phyloP scores from a whole-genome alignment of 2,797 vertebrate genomes.

The Liasis olivaceus region DNA sequence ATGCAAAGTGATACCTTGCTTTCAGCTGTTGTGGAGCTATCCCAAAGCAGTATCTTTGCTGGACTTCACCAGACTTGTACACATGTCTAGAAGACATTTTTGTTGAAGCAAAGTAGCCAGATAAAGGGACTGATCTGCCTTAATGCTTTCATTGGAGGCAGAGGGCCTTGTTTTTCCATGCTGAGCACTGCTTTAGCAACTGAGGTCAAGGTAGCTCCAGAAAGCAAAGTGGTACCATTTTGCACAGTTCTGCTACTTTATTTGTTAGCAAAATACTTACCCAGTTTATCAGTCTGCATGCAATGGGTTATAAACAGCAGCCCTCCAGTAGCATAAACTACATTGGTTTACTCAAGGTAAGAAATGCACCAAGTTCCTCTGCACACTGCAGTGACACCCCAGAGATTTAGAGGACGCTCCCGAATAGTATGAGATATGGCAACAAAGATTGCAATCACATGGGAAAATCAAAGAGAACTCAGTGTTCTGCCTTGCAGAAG shows the following conservation, averaged over 20 bases:
- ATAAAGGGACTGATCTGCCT: not conserved
- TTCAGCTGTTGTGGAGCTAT: not conserved
- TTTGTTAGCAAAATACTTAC: conserved; percentile 6
- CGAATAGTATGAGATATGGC: not conserved
- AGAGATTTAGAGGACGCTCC: not conserved
- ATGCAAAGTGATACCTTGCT: not conserved
- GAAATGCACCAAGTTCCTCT: not conserved
- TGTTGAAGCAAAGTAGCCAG: not conserved
- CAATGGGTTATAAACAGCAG: not conserved
- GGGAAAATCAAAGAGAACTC: not conserved
- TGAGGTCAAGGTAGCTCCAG: not conserved
- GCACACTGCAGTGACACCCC: not conserved
- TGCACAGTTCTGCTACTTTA: not conserved
- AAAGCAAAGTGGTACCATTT: not conserved
- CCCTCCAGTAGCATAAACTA: not conserved
- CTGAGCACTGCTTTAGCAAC: not conserved
- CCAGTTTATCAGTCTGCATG: not conserved
- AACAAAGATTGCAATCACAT: not conserved
- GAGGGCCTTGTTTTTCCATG: not conserved
- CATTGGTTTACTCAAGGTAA: not conserved
- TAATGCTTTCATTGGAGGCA: too few species aligned
- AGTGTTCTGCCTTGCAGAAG: not conserved
- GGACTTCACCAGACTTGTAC: not conserved
- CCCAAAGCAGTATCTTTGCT: not conserved
- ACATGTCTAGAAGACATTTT: not conserved